Percentiles rank a stretch among this genome's conserved stretches.
These are phyloP conservation scores for Machimus rusticus DNA, from an alignment of 2,888 invertebrate species.

Conservation along the genomic window DNA sequence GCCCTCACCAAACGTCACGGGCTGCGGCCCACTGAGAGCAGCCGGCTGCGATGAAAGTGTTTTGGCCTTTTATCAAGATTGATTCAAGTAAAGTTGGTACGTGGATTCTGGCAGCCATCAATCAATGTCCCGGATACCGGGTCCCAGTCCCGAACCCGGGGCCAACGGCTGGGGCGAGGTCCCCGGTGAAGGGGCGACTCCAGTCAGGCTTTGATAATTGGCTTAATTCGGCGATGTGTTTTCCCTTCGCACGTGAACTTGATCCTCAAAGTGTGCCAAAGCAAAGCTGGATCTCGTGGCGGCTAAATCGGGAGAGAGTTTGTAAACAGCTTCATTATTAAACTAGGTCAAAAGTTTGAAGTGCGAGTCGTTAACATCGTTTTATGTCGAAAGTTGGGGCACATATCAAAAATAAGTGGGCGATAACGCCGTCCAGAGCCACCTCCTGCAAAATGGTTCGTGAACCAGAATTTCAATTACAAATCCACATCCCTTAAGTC, in stretches of 20 bases:
- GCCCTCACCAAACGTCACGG: neutral
- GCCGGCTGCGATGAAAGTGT: neutral
- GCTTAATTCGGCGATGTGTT: slow-evolving; percentile 10
- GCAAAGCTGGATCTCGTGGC: neutral
- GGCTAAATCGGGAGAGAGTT: neutral
- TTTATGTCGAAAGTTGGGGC: neutral
- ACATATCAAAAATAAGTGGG: slow-evolving; percentile 24
- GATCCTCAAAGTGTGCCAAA: neutral
- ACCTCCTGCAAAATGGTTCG: neutral
- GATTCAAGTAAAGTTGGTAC: slow-evolving; percentile 16
- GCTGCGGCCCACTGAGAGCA: neutral
- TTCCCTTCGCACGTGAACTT: neutral
- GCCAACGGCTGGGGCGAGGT: neutral
- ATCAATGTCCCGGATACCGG: neutral
- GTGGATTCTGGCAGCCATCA: slow-evolving; percentile 16
- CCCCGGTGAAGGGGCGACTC: neutral
- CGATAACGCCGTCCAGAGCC: neutral
- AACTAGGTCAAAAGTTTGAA: slow-evolving; percentile 27
- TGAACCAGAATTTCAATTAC: neutral
- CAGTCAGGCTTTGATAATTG: neutral
- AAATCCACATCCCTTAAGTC: neutral
- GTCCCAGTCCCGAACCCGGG: neutral
- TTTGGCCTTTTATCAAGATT: slow-evolving; percentile 23
- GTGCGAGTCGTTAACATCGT: slow-evolving; percentile 3
- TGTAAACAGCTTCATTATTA: slow-evolving; percentile 20